phyloP scores from a whole-genome alignment of 2,888 invertebrate species.

The Liopterus haemorrhoidalis region DNA sequence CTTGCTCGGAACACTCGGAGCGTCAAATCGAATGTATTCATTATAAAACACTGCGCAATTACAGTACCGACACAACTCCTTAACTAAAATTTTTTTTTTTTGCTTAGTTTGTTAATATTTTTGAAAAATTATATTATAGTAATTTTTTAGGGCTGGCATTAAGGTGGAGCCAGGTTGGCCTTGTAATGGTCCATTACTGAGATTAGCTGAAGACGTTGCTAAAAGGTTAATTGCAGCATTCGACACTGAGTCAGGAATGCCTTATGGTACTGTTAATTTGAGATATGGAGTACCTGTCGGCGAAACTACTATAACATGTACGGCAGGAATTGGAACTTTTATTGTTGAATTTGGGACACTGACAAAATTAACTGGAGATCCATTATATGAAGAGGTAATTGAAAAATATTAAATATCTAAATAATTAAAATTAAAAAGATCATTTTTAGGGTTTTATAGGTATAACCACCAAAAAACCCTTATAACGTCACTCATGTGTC shows the following conservation, averaged over 20 bases:
- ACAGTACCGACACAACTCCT: too few species aligned
- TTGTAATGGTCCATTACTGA: constrained; percentile 87
- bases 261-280: constrained; percentile 94
- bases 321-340: constrained; percentile 96
- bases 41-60: too few species aligned
- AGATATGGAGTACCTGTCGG: constrained; percentile 85
- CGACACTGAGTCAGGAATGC: constrained; percentile 90
- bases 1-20: too few species aligned
- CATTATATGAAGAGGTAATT: constrained; percentile 81
- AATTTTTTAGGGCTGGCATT: constrained; percentile 60
- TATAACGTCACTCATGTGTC: too few species aligned
- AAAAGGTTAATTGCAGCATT: constrained; percentile 84
- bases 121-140: constrained; percentile 1
- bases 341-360: constrained; percentile 94
- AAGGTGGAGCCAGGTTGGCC: constrained; percentile 92
- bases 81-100: too few species aligned
- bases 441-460: too few species aligned
- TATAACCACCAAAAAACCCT: too few species aligned
- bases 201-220: constrained; percentile 92
- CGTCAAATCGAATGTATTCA: too few species aligned
- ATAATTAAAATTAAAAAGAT: too few species aligned
- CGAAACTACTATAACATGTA: constrained; percentile 95
- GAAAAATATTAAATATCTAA: constrained; percentile 26
- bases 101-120: constrained; percentile 9
- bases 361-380: constrained; percentile 87